phyloP scores from a whole-genome alignment of 2,113 vertebrate genomes.

The Lethenteron camtschaticum region DNA sequence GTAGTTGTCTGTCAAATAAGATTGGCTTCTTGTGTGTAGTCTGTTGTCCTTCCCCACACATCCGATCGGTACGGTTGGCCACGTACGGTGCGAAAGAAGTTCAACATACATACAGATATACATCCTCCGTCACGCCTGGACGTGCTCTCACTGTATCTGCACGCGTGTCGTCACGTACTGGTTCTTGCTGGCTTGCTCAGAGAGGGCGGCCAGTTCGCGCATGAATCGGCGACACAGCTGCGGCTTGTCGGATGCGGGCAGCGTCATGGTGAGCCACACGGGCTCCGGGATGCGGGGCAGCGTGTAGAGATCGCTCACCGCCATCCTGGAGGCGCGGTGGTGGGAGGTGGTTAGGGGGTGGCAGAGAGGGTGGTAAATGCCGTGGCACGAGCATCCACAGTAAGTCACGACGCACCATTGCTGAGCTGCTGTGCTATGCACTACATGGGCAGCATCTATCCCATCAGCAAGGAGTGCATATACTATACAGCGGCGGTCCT shows the following conservation, averaged over 20 bases:
- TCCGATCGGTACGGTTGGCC: no score
- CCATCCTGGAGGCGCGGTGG: slow-evolving; percentile 30
- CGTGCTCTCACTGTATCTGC: background rate
- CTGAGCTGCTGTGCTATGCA: no score
- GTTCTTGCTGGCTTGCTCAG: slow-evolving; percentile 90
- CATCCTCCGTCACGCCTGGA: background rate
- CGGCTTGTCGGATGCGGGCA: slow-evolving; percentile 65
- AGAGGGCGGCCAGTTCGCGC: slow-evolving; percentile 67
- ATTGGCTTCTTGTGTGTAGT: no score
- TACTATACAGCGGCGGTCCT: no score
- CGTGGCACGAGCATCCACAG: no score
- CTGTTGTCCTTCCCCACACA: no score
- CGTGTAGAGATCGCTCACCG: slow-evolving; percentile 83
- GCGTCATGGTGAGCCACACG: slow-evolving; percentile 97
- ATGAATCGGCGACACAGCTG: slow-evolving; percentile 88
- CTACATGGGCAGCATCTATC: no score
- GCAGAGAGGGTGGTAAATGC: no score
- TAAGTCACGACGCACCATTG: no score
- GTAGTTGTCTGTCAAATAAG: no score
- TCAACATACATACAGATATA: background rate
- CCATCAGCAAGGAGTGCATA: no score
- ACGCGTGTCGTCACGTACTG: slow-evolving; percentile 37
- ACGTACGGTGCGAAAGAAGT: background rate
- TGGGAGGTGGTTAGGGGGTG: no score
- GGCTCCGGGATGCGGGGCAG: slow-evolving; percentile 89